Evolutionary conservation across 2,797 vertebrate genomes (phyloP).

Genomic region (Phataginus tricuspis): DNA sequence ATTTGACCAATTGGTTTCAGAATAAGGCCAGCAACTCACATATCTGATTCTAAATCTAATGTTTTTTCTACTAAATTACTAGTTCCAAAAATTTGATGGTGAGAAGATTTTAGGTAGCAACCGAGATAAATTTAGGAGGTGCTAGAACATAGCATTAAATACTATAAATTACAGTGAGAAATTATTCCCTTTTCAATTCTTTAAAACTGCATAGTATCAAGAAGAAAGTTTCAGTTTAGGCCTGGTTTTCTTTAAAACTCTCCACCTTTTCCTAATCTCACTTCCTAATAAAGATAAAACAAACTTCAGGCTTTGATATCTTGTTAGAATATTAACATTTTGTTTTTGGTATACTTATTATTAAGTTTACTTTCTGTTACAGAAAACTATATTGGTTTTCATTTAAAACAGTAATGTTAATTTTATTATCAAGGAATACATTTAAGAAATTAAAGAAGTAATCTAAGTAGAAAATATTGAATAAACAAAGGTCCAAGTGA

Average conservation of each 20-base stretch:
- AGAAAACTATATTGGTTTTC: background rate
- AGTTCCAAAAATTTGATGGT: conserved; percentile 21
- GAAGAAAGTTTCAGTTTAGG: background rate
- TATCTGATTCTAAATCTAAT: background rate
- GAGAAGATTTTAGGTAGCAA: conserved; percentile 53
- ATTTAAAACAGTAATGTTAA: conserved; percentile 23
- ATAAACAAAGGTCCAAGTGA: background rate
- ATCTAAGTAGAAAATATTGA: background rate
- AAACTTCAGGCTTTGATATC: background rate
- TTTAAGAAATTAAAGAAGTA: conserved; percentile 35
- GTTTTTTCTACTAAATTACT: conserved; percentile 40
- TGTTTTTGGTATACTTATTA: background rate
- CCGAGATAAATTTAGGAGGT: conserved; percentile 40
- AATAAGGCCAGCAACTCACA: background rate
- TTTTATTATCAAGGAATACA: conserved; percentile 31
- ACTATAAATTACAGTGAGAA: conserved; percentile 38
- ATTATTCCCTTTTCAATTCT: background rate
- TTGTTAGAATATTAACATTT: conserved; percentile 22
- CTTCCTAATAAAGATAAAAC: conserved; percentile 52
- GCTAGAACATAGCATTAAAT: conserved; percentile 13
- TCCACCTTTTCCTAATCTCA: conserved; percentile 20
- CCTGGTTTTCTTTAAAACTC: conserved; percentile 39
- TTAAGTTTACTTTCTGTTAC: conserved; percentile 23
- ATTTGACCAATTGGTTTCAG: background rate
- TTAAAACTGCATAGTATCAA: conserved; percentile 14